Base-by-base conservation (phyloP, 2,888 invertebrate genomes). In the Agrypnus murinus region DNA sequence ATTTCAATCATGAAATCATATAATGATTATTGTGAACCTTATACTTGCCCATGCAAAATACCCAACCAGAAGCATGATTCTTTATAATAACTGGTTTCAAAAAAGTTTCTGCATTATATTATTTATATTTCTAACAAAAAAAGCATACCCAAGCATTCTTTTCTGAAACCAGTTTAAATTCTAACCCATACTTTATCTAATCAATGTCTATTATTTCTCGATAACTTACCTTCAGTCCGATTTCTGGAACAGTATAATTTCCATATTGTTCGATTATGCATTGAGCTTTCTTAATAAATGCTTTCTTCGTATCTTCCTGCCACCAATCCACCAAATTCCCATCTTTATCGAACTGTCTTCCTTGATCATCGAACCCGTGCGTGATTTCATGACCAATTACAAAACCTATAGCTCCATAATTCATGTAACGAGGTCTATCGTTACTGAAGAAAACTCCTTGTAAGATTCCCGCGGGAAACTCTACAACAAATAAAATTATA, bases 311-410 rank as follows among this genome's bases (percentile, higher is more conserved):
- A 74, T 89, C 87, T 58, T 92, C 89, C 75, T 93, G 92, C 97
- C 97, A 98, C 98, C 98, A 98, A 81, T 97, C 95, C 0, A 93
- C 91, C 74, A 97, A 87, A 85, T 97, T 97, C 10, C 98, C 98
- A 73, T 95, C 90, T 75, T 94, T 92, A 85, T 98, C 96, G 81
- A 96, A 98, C 87, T 96, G 95, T 57, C 97, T 91, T 60, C 98
- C 96, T 88, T 93, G 93, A 81, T 95, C 94, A 81, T 95, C 95
- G 80, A 95, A 96, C 8, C 95, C 95, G 81, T 96, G 96, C 0
- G 95, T 96, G 60, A 97, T 95, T 87, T 96, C 96, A 82, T 96
- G 96, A 0, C 96, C 96, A 80, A 96, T 96, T 2, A 96, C 94
- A 80, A 94, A 95, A 1, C 96, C 96, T 74, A 97, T 96, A 1